These are phyloP conservation scores for Uria lomvia DNA, from an alignment of 2,113 vertebrate genomes.

Conservation along the genomic window DNA sequence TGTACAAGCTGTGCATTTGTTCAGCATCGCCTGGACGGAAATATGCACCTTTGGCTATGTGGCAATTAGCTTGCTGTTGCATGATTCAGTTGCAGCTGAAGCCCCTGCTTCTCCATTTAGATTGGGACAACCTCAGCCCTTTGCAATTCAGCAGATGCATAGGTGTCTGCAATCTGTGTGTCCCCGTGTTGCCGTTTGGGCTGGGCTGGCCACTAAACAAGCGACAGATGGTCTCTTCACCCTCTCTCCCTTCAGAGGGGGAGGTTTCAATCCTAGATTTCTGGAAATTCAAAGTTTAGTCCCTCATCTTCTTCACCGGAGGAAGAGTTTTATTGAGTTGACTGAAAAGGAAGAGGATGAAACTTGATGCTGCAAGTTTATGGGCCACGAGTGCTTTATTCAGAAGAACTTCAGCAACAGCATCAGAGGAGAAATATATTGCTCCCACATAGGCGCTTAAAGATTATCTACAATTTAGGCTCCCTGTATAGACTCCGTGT, in stretches of 20 bases:
- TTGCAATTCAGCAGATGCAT: background rate
- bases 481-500: background rate
- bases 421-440: background rate
- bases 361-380: background rate
- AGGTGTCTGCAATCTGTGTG: background rate
- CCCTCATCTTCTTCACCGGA: rapidly evolving
- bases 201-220: background rate
- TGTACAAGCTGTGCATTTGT: background rate
- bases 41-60: background rate
- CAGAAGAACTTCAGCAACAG: background rate
- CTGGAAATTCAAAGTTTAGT: background rate
- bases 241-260: background rate
- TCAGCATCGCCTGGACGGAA: background rate
- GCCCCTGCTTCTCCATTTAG: background rate
- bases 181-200: background rate
- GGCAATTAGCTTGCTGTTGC: too few species aligned
- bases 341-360: background rate
- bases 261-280: background rate
- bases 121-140: background rate
- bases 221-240: background rate
- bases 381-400: background rate
- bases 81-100: background rate
- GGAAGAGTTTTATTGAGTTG: background rate
- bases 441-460: background rate
- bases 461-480: background rate